These are phyloP conservation scores for Antechinus stuartii DNA, from an alignment of 2,113 vertebrate genomes.

Conservation along the genomic window DNA sequence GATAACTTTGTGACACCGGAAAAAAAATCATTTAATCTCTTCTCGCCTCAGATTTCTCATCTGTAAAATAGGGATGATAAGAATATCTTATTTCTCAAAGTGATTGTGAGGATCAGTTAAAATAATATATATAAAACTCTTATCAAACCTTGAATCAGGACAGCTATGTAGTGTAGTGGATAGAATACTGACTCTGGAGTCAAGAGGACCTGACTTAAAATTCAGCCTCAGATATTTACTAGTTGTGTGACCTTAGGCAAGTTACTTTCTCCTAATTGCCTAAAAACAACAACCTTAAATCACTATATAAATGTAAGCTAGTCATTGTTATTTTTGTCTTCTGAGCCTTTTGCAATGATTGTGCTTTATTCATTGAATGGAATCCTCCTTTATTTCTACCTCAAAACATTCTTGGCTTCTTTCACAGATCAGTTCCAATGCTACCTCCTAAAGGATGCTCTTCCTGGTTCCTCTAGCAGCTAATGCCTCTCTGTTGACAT, in stretches of 20 bases:
- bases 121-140: too few relatives aligned
- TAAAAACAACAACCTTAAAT: neutral
- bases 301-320: neutral
- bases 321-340: neutral
- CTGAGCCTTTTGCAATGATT: neutral
- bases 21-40: neutral
- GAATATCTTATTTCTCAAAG: too few relatives aligned
- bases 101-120: too few relatives aligned
- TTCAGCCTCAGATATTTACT: neutral
- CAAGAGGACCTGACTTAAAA: neutral
- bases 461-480: too few relatives aligned
- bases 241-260: neutral
- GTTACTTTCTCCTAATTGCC: neutral
- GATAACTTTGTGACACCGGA: neutral
- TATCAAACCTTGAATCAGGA: too few relatives aligned
- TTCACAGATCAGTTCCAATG: neutral
- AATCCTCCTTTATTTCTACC: neutral
- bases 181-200: neutral
- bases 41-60: neutral
- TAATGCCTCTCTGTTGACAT: neutral
- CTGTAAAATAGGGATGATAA: neutral
- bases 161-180: neutral
- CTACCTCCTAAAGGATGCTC: too few relatives aligned
- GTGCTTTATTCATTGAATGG: neutral
- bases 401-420: neutral